Evolutionary conservation across 2,797 vertebrate genomes (phyloP).

Genomic region (Etheostoma nigrum): DNA sequence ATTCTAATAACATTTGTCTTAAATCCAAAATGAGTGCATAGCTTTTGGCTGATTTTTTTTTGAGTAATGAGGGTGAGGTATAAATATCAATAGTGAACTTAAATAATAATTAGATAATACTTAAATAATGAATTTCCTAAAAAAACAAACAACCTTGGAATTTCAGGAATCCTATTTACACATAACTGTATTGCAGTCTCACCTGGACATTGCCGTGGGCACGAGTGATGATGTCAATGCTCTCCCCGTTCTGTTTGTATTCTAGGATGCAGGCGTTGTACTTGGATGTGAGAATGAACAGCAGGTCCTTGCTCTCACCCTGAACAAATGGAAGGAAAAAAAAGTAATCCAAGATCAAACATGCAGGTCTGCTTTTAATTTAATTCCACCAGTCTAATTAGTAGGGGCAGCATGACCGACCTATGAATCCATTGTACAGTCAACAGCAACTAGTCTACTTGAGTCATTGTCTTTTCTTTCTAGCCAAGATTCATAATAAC

Average conservation of each 20-base stretch:
- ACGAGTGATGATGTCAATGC: slow-evolving; percentile 97
- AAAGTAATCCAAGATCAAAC: background rate
- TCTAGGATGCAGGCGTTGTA: slow-evolving; percentile 99
- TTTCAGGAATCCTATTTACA: background rate
- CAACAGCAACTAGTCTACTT: background rate
- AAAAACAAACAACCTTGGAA: background rate
- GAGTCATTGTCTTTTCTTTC: no score
- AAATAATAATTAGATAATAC: no score
- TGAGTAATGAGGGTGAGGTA: background rate
- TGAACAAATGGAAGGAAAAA: slow-evolving; percentile 58
- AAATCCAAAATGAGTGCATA: no score
- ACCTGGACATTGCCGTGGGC: slow-evolving; percentile 98
- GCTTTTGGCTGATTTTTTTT: background rate
- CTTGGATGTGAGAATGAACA: slow-evolving; percentile 98
- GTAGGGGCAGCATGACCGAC: background rate
- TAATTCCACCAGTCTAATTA: background rate
- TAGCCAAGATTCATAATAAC: background rate
- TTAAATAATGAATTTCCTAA: no score
- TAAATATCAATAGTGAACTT: background rate
- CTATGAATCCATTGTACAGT: background rate
- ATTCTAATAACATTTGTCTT: background rate
- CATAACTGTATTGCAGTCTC: background rate
- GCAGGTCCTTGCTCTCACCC: slow-evolving; percentile 97
- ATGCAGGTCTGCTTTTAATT: background rate
- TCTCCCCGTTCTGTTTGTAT: slow-evolving; percentile 97